Evolutionary conservation across 2,113 vertebrate genomes (phyloP).

Genomic region (Gopherus flavomarginatus): DNA sequence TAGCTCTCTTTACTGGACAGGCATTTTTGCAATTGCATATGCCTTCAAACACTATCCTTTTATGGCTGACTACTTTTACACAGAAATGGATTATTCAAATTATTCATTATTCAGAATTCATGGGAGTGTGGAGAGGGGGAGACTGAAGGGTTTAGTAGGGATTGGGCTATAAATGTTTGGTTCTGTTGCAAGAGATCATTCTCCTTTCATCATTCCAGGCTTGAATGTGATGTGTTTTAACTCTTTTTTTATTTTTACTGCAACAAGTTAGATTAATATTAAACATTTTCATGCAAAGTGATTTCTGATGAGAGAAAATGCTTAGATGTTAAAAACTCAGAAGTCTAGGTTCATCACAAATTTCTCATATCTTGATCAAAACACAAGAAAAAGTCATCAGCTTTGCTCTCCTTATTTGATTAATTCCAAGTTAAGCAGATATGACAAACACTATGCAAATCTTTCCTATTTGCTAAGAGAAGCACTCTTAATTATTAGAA

Average conservation of each 20-base stretch:
- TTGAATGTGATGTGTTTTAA: not conserved
- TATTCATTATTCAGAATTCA: not conserved
- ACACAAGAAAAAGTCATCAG: not conserved
- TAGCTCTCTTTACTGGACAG: not conserved
- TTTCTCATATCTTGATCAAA: slow-evolving; percentile 6
- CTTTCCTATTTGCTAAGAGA: slow-evolving; percentile 18
- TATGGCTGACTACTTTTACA: not conserved
- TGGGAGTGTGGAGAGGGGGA: not conserved
- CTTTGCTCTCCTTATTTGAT: slow-evolving; percentile 8
- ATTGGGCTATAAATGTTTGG: not conserved
- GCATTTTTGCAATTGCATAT: not conserved
- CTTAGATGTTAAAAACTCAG: not conserved
- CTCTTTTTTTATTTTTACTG: not conserved
- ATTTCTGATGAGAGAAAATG: not conserved
- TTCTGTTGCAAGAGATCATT: not conserved
- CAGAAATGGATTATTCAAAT: not conserved
- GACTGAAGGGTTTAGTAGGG: not conserved
- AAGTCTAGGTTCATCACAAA: not conserved
- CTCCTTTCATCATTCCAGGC: not conserved
- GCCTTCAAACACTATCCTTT: not conserved
- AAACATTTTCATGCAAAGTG: not conserved
- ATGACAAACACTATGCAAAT: slow-evolving; percentile 14
- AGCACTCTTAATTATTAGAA: not conserved
- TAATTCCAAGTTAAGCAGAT: slow-evolving; percentile 4
- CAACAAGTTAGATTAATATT: not conserved